Conservation (phyloP, 2,888 invertebrate genomes). For the Coenonympha glycerion region DNA sequence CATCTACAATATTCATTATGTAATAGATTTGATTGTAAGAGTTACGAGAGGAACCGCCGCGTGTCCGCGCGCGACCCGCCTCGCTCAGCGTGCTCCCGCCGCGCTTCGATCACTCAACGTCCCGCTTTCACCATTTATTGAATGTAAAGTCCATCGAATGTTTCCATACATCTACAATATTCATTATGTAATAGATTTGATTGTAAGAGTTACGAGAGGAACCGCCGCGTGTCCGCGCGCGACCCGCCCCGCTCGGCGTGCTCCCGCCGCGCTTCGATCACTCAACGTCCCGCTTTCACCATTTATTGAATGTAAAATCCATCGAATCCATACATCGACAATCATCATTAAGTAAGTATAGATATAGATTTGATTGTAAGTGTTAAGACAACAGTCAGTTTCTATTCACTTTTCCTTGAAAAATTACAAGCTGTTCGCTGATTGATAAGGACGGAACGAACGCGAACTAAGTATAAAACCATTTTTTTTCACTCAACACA, state of each 20-base stretch:
- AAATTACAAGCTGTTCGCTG: not conserved
- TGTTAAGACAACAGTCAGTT: not conserved
- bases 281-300: conserved; percentile 66
- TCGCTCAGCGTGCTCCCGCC: conserved; percentile 49
- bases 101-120: conserved; percentile 55
- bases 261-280: conserved; percentile 52
- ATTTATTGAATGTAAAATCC: conserved; percentile 44
- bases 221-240: conserved; percentile 55
- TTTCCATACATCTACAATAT: not conserved
- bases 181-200: no score
- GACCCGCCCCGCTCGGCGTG: conserved; percentile 50
- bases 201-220: no score
- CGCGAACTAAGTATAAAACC: not conserved
- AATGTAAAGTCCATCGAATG: not conserved
- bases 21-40: no score
- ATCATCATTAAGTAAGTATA: no score
- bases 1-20: no score
- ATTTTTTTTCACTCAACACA: not conserved
- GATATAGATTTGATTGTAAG: no score
- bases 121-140: conserved; percentile 67
- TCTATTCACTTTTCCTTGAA: not conserved
- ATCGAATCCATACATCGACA: not conserved
- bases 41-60: conserved; percentile 53
- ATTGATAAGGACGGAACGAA: no score
- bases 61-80: conserved; percentile 56